Percentiles rank a stretch among this genome's conserved stretches.
These are phyloP conservation scores for Raphicerus campestris DNA, from an alignment of 2,113 vertebrate species.

Conservation along the genomic window DNA sequence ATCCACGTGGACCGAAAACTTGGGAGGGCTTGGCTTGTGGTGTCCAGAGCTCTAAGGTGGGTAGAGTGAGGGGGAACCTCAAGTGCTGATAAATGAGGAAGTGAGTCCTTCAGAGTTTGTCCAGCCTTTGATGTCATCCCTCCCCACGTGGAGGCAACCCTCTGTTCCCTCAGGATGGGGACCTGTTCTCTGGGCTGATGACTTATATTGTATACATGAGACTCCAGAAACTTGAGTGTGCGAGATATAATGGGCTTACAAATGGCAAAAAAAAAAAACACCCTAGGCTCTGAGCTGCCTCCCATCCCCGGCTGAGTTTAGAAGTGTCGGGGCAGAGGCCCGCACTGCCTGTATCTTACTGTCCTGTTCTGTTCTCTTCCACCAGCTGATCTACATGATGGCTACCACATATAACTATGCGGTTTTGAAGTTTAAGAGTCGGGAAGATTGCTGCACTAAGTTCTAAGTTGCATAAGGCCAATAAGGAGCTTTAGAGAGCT, in stretches of 20 bases:
- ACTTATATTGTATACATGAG: background rate
- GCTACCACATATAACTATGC: conserved; percentile 99
- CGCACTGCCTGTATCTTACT: conserved; percentile 84
- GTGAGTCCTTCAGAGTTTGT: background rate
- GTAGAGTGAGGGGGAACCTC: background rate
- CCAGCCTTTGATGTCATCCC: background rate
- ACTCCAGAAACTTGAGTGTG: background rate
- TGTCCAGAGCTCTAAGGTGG: background rate
- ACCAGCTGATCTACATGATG: conserved; percentile 99
- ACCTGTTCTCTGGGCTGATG: background rate
- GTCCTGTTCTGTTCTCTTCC: conserved; percentile 96
- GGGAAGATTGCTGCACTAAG: conserved; percentile 99
- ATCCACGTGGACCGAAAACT: background rate
- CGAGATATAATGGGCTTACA: background rate
- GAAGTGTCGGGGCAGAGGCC: conserved; percentile 63
- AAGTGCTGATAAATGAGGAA: background rate
- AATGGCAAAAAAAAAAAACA: background rate
- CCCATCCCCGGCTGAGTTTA: conserved; percentile 10
- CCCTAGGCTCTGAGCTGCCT: background rate
- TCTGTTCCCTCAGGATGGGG: background rate
- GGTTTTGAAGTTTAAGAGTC: conserved; percentile 99
- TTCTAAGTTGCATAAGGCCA: conserved; percentile 91
- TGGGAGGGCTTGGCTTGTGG: background rate
- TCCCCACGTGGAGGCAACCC: background rate
- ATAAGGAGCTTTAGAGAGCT: conserved; percentile 79